Evolutionary conservation across 1,140 invertebrate genomes (phyloP).

Genomic region (Antheraea mylitta): DNA sequence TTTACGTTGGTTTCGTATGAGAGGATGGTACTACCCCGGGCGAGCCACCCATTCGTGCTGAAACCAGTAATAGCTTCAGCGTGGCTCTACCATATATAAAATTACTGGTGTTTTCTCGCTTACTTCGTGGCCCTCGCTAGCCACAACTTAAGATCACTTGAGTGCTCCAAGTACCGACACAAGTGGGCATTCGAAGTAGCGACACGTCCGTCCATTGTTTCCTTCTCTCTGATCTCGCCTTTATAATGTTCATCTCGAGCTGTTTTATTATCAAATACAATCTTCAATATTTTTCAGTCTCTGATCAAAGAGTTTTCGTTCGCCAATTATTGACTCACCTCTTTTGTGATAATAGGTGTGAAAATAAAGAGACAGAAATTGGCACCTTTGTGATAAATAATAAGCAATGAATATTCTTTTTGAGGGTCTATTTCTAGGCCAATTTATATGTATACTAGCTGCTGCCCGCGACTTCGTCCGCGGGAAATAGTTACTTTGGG

Average conservation of each 20-base stretch:
- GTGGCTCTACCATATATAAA: not conserved
- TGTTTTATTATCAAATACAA: slow-evolving; percentile 4
- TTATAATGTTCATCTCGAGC: not conserved
- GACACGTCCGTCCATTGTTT: slow-evolving; percentile 10
- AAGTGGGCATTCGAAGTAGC: slow-evolving; percentile 10
- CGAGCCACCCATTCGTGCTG: too few relatives aligned
- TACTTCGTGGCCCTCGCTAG: not conserved
- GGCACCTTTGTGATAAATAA: not conserved
- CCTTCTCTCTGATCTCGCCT: slow-evolving; percentile 6
- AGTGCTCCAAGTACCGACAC: not conserved
- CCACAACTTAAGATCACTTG: slow-evolving; percentile 2
- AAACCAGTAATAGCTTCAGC: too few relatives aligned
- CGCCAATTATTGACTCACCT: not conserved
- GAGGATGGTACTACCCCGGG: too few relatives aligned
- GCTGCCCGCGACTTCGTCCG: too few relatives aligned
- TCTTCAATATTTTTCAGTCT: not conserved
- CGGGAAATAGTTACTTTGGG: too few relatives aligned
- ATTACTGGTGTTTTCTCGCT: not conserved
- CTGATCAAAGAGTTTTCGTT: not conserved
- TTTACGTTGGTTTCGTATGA: too few relatives aligned
- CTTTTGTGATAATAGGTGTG: slow-evolving; percentile 1
- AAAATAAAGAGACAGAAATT: not conserved
- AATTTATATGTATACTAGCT: too few relatives aligned
- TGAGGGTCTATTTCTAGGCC: not conserved
- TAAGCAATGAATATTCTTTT: not conserved